Conservation (phyloP, 2,797 vertebrate genomes). For the Neomorphus geoffroyi region DNA sequence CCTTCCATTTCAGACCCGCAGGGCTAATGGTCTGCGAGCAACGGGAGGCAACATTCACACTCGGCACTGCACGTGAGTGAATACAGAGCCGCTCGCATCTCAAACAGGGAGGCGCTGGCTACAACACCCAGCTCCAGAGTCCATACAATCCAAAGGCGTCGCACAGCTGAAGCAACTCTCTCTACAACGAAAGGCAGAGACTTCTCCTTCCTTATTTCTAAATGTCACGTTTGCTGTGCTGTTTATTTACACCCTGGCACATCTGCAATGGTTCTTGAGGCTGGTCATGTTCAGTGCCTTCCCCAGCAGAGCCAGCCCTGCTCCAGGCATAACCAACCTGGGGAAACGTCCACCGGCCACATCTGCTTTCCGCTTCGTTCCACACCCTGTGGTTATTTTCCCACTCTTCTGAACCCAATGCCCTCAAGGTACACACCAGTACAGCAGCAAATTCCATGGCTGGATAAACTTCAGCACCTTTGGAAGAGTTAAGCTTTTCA, state of each 20-base stretch:
- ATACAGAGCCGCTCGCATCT: neutral
- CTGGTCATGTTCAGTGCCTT: neutral
- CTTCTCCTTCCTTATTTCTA: neutral
- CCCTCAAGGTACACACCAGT: neutral
- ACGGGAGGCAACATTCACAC: neutral
- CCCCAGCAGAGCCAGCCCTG: no score
- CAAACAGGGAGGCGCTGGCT: neutral
- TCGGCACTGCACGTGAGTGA: rapidly evolving
- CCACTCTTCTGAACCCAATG: neutral
- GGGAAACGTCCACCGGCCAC: no score
- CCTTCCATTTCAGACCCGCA: neutral
- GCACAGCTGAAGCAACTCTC: neutral
- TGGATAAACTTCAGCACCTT: neutral
- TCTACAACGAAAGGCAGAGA: neutral
- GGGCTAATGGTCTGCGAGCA: neutral
- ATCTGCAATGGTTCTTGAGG: rapidly evolving
- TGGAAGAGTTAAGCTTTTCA: neutral
- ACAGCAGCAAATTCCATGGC: neutral
- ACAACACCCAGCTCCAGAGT: rapidly evolving
- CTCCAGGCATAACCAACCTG: neutral
- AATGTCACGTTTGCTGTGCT: neutral
- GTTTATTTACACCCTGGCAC: neutral
- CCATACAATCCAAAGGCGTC: neutral
- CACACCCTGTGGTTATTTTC: neutral
- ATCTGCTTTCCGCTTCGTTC: neutral